A percentile compares a stretch with the other conserved stretches of the same genome.
Evolutionary conservation across 2,113 vertebrate genomes (phyloP).

Genomic region (Trichechus manatus): DNA sequence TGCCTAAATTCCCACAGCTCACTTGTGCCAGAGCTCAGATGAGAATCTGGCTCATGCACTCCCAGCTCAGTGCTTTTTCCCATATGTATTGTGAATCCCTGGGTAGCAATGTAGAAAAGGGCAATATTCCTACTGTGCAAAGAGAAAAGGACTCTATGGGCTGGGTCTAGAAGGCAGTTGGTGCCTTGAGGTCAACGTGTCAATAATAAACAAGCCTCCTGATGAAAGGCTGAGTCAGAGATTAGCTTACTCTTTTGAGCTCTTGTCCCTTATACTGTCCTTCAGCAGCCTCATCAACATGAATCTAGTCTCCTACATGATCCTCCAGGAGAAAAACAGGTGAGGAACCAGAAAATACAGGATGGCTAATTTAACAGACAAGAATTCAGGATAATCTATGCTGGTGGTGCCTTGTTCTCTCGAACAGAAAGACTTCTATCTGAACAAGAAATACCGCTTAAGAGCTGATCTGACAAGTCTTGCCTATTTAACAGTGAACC

Average conservation of each 20-base stretch:
- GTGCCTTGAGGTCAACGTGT: not conserved
- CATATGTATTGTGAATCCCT: not conserved
- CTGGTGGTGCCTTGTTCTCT: not conserved
- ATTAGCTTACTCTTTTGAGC: not conserved
- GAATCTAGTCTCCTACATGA: not conserved
- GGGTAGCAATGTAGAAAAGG: not conserved
- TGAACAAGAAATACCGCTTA: not conserved
- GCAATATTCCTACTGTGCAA: not conserved
- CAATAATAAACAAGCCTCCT: not conserved
- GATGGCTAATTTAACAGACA: not conserved
- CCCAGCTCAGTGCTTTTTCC: not conserved
- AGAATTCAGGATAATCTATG: not conserved
- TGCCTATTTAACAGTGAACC: conserved; percentile 24
- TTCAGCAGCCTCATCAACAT: not conserved
- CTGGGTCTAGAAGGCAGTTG: not conserved
- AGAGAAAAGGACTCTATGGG: not conserved
- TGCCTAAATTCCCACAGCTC: not conserved
- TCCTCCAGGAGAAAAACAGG: not conserved
- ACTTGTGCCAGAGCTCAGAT: not conserved
- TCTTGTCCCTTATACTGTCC: not conserved
- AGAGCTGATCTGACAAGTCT: not conserved
- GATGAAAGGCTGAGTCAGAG: not conserved
- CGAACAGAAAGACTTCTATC: conserved; percentile 43
- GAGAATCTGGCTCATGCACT: not conserved
- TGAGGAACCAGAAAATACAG: not conserved